phyloP scores from a whole-genome alignment of 2,888 invertebrate species.

The Gnatocerus cornutus region DNA sequence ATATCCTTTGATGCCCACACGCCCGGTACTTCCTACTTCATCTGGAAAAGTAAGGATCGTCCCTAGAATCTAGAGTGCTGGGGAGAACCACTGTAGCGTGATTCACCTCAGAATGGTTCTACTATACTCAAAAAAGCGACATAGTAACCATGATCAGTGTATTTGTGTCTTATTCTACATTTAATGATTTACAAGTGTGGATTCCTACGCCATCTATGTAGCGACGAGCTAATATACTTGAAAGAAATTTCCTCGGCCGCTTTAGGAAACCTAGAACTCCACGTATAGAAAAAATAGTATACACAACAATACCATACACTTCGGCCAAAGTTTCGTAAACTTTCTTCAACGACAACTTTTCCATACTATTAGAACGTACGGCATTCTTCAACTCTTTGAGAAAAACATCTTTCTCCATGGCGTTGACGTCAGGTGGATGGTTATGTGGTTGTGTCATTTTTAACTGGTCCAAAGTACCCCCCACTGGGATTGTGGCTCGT shows the following conservation, averaged over 20 bases:
- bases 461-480: conserved; percentile 57
- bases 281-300: background rate
- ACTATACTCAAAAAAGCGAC: background rate
- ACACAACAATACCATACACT: conserved; percentile 54
- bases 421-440: conserved; percentile 64
- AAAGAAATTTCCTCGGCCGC: conserved; percentile 63
- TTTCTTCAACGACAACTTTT: conserved; percentile 59
- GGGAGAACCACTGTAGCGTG: background rate
- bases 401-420: conserved; percentile 63
- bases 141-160: background rate
- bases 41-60: background rate
- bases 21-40: background rate
- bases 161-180: conserved; percentile 1
- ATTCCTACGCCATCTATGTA: conserved; percentile 64
- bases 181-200: background rate
- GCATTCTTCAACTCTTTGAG: conserved; percentile 61
- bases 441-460: conserved; percentile 64
- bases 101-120: background rate
- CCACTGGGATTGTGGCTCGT: conserved; percentile 64
- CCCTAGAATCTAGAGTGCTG: background rate
- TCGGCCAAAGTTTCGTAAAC: conserved; percentile 64
- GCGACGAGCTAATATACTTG: conserved; percentile 63
- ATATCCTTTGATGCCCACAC: conserved; percentile 6
- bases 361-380: conserved; percentile 53
- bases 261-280: conserved; percentile 62